Percentiles rank a stretch among this genome's conserved stretches.
Conservation (phyloP, 2,113 vertebrate genomes). For the Antigone vipio region DNA sequence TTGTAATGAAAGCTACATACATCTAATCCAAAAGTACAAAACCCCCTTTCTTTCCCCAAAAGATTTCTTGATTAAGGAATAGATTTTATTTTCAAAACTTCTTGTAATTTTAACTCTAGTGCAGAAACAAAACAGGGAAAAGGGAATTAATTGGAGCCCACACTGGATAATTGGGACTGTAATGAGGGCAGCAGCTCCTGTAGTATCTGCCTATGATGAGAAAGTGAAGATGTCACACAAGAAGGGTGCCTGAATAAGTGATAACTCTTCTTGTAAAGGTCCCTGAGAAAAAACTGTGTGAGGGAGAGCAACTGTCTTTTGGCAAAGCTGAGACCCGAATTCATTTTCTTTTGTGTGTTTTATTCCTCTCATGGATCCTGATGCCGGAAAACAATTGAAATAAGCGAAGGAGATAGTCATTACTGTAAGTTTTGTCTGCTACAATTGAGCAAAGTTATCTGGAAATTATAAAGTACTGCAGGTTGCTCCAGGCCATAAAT, state of each 20-base stretch:
- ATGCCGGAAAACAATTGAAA: not conserved
- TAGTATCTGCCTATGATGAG: not conserved
- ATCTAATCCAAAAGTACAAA: not conserved
- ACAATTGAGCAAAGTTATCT: not conserved
- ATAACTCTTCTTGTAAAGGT: not conserved
- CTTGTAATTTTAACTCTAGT: not conserved
- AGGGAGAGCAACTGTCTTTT: not conserved
- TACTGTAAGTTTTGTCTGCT: not conserved
- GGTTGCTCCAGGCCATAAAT: constrained; percentile 15
- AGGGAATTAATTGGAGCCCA: not conserved
- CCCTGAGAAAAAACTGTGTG: not conserved
- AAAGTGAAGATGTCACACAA: not conserved
- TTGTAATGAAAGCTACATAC: not conserved
- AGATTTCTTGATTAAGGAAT: not conserved
- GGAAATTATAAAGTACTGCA: constrained; percentile 10
- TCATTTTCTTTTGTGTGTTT: not conserved
- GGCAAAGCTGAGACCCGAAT: not conserved
- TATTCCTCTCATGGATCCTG: not conserved
- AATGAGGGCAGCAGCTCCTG: not conserved
- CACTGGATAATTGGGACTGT: not conserved
- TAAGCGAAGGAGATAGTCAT: not conserved
- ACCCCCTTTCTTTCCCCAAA: not conserved
- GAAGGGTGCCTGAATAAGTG: not conserved
- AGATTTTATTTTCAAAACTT: not conserved
- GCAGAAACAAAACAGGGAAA: not conserved